These are phyloP conservation scores for Euproctis similis DNA, from an alignment of 2,888 invertebrate species.

Conservation along the genomic window DNA sequence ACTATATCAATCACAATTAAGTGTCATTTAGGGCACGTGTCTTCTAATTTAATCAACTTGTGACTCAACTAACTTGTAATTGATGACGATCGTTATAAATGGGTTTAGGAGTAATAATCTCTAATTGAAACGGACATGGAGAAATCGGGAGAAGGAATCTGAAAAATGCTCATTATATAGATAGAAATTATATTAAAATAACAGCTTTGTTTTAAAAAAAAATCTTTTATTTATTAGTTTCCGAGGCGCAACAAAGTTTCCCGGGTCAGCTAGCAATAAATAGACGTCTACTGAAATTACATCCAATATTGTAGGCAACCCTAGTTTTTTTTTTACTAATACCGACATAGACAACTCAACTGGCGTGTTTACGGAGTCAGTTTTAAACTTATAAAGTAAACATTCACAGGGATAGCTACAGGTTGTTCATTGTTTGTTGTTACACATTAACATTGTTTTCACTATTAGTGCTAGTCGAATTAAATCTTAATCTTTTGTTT, in stretches of 20 bases:
- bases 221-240: no score
- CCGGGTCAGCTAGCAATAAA: no score
- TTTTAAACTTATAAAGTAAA: slow-evolving; percentile 26
- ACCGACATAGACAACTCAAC: slow-evolving; percentile 20
- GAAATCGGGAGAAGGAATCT: no score
- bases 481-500: slow-evolving; percentile 1
- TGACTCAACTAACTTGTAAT: not conserved
- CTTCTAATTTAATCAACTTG: not conserved
- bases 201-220: no score
- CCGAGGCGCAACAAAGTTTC: no score
- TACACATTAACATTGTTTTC: slow-evolving; percentile 3
- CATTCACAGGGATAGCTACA: slow-evolving; percentile 20
- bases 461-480: slow-evolving; percentile 1
- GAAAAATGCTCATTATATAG: no score
- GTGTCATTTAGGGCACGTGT: not conserved
- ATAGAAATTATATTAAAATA: no score
- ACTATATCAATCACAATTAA: no score
- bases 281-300: no score
- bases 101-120: slow-evolving; percentile 2
- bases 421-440: slow-evolving; percentile 12
- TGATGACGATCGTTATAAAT: slow-evolving; percentile 1
- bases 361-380: slow-evolving; percentile 24
- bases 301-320: no score
- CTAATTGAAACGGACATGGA: not conserved
- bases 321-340: slow-evolving; percentile 16